Base-by-base conservation (phyloP, 2,797 vertebrate species). In the Halcyon badia region DNA sequence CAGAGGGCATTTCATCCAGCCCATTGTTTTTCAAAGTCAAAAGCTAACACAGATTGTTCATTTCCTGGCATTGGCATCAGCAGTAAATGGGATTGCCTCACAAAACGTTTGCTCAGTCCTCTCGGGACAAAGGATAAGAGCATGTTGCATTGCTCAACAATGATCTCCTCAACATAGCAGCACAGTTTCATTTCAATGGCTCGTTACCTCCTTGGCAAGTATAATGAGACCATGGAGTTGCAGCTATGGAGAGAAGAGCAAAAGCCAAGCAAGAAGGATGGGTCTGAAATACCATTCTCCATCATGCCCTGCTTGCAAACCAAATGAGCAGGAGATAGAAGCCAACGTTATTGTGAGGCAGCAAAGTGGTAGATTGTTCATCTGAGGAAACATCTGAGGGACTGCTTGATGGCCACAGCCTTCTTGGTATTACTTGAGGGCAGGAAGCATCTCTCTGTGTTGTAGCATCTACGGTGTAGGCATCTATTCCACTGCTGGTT, bases 11-110 rank as follows among this genome's bases (percentile, higher is more conserved):
- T 90, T 77, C 91, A 96, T 94, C 77, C 62, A 96, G 70, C 31
- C 70, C 57, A 96, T 97, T 97, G 91, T 97, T 96, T 95, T 87
- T 80, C 83, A 83, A 96, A 97, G 94, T 93, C 95, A 93, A 92
- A 94, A 97, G 88, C 91, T 93, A 95, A 96, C 95, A 92, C 60
- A 93, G 90, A 94, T 96, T 92, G 83, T 96, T 97, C 93, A 83
- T 90, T 97, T 97, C 96, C 95, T 96, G 96, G 88, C 86, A 95
- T 92, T 94, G 95, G 88, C 94, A 97, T 92, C 88, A 85, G 83
- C 83, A 90, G 71, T 87, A 94, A 93, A 90, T 81, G 81, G 88
- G 81, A 96, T 94, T 97, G 95, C 97, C 64, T 95, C 94, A 95
- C 83, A 92, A 93, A 96, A 90, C 12, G 3, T 96, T 95, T 95